phyloP scores from a whole-genome alignment of 1,140 invertebrate species.

The Eurytemora carolleeae region DNA sequence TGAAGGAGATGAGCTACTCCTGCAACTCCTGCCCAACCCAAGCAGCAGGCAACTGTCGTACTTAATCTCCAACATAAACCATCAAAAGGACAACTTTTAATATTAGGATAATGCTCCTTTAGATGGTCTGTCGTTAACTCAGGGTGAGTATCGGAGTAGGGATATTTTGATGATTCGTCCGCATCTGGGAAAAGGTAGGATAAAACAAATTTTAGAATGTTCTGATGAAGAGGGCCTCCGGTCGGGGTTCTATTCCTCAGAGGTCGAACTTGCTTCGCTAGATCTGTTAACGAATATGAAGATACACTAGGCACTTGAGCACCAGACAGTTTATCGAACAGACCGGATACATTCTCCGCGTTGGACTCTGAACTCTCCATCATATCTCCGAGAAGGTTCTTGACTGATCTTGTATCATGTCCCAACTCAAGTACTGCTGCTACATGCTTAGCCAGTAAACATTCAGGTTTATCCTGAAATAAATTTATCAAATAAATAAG shows the following conservation, averaged over 20 bases:
- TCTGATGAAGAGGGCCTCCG: not conserved
- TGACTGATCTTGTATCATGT: no score
- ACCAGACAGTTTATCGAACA: not conserved
- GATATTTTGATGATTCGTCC: no score
- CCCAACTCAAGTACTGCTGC: constrained; percentile 27
- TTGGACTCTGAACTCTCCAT: no score
- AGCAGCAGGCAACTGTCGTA: not conserved
- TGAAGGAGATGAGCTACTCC: constrained; percentile 70
- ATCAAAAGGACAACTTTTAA: constrained; percentile 51
- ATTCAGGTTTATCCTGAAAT: not conserved
- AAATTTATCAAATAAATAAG: no score
- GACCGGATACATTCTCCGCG: not conserved
- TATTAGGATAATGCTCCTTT: no score
- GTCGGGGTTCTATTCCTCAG: constrained; percentile 7
- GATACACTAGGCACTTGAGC: not conserved
- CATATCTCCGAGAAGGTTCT: no score
- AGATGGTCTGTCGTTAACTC: no score
- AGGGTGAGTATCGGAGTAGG: no score
- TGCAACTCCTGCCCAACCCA: not conserved
- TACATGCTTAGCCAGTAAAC: constrained; percentile 17
- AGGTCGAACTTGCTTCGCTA: no score
- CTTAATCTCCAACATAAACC: constrained; percentile 51
- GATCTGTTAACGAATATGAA: no score
- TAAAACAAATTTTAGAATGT: not conserved
- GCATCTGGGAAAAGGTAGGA: constrained; percentile 13